Evolutionary conservation across 1,140 invertebrate species (phyloP).

Genomic region (Reticulitermes speratus): DNA sequence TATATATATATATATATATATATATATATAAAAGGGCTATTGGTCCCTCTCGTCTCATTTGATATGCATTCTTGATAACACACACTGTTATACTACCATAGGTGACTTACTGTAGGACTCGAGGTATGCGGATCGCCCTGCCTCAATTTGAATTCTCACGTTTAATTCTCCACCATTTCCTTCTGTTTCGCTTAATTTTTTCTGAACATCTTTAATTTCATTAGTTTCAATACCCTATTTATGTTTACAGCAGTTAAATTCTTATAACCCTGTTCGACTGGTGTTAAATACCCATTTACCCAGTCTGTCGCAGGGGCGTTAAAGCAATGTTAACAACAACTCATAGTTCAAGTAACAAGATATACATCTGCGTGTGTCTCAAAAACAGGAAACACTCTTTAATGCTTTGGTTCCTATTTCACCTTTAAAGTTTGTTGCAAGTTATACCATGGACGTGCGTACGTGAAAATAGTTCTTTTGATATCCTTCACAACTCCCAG

Average conservation of each 20-base stretch:
- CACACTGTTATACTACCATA: neutral
- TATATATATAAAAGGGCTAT: neutral
- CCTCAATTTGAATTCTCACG: neutral
- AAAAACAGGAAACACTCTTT: neutral
- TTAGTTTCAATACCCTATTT: neutral
- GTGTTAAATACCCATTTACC: neutral
- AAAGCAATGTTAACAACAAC: too few relatives aligned
- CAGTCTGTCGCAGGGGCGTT: neutral
- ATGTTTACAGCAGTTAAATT: neutral
- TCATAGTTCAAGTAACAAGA: neutral
- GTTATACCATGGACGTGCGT: neutral
- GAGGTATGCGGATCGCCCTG: neutral
- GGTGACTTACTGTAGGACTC: neutral
- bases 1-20: neutral
- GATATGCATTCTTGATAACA: neutral
- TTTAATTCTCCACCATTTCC: neutral
- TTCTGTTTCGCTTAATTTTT: neutral
- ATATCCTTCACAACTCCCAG: neutral
- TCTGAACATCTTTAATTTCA: neutral
- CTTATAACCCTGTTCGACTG: neutral
- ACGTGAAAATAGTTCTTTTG: neutral
- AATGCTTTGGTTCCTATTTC: neutral
- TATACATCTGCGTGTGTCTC: neutral
- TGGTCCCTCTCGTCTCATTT: neutral
- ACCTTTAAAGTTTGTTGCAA: neutral